Conservation (phyloP, 2,888 invertebrate species). For the Antheraea yamamai region DNA sequence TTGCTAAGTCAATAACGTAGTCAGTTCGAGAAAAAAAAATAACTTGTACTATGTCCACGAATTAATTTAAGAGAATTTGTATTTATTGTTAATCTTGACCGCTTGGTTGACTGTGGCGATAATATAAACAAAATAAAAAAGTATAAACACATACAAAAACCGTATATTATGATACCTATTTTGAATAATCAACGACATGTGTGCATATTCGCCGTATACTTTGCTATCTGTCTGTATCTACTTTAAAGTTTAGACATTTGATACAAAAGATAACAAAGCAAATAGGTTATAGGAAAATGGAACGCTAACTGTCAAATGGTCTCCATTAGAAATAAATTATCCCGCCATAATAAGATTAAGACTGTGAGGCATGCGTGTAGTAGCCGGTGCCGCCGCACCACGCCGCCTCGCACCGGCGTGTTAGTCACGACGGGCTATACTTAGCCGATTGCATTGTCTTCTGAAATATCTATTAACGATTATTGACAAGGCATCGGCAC, state of each 20-base stretch:
- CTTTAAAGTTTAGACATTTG: slow-evolving; percentile 19
- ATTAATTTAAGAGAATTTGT: background rate
- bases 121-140: background rate
- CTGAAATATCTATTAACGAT: slow-evolving; percentile 82
- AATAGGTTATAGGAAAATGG: slow-evolving; percentile 49
- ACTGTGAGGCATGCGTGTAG: slow-evolving; percentile 65
- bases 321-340: slow-evolving; percentile 75
- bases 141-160: background rate
- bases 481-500: slow-evolving; percentile 82
- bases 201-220: slow-evolving; percentile 12
- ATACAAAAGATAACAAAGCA: slow-evolving; percentile 20
- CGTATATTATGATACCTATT: background rate
- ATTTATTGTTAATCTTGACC: background rate
- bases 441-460: slow-evolving; percentile 81
- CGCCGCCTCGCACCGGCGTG: slow-evolving; percentile 56
- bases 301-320: slow-evolving; percentile 68
- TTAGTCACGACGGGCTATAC: slow-evolving; percentile 77
- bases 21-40: no score
- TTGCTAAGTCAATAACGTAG: no score
- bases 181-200: background rate
- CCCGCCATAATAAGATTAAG: slow-evolving; percentile 78
- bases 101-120: background rate
- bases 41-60: background rate
- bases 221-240: slow-evolving; percentile 4
- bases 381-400: slow-evolving; percentile 29